Evolutionary conservation across 2,888 invertebrate species (phyloP).

Genomic region (Microctonus brassicae): DNA sequence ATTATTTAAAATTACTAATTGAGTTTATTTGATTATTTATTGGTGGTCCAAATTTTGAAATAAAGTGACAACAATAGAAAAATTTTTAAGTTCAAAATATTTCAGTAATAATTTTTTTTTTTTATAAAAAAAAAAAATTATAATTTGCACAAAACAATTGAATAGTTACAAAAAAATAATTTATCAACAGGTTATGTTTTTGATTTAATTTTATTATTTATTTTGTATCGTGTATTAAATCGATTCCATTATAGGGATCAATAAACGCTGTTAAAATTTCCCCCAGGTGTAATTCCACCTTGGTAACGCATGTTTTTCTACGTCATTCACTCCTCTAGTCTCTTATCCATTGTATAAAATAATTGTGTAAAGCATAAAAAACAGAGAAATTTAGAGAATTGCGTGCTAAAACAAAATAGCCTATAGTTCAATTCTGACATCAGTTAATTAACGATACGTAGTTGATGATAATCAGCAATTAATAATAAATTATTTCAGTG

Average conservation of each 20-base stretch:
- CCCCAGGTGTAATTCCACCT: slow-evolving; percentile 47
- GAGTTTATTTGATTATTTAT: no score
- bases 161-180: not conserved
- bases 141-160: not conserved
- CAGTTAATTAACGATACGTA: not conserved
- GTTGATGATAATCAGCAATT: not conserved
- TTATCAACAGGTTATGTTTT: not conserved
- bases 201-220: not conserved
- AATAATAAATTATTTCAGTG: not conserved
- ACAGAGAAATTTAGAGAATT: slow-evolving; percentile 2
- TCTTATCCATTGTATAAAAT: slow-evolving; percentile 1
- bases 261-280: slow-evolving; percentile 44
- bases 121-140: not conserved
- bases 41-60: no score
- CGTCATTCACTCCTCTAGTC: not conserved
- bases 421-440: not conserved
- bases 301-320: slow-evolving; percentile 46
- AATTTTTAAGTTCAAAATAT: no score
- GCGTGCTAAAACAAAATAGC: slow-evolving; percentile 6
- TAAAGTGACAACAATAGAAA: no score
- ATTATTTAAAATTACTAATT: no score
- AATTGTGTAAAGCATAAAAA: not conserved
- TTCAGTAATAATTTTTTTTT: no score
- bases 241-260: slow-evolving; percentile 37
- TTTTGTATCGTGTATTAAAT: not conserved